Percentiles rank a stretch among this genome's conserved stretches.
Evolutionary conservation across 2,888 invertebrate species (phyloP).

Genomic region (Zele albiditarsus): DNA sequence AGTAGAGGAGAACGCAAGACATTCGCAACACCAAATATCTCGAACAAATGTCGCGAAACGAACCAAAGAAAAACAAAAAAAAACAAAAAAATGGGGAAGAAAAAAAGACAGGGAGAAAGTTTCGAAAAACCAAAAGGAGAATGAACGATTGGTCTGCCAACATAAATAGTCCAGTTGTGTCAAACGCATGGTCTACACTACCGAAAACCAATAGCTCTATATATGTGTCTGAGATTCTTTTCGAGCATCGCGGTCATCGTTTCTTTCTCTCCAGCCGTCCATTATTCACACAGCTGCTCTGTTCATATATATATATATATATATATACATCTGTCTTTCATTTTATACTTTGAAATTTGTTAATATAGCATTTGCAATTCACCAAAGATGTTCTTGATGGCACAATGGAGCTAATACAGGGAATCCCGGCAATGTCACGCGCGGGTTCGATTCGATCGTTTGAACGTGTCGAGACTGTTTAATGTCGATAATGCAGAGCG

Average conservation of each 20-base stretch:
- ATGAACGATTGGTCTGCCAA: slow-evolving; percentile 39
- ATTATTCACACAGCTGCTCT: slow-evolving; percentile 8
- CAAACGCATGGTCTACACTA: slow-evolving; percentile 42
- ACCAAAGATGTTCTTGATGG: slow-evolving; percentile 27
- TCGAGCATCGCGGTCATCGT: slow-evolving; percentile 36
- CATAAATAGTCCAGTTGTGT: slow-evolving; percentile 50
- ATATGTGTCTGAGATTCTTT: slow-evolving; percentile 25
- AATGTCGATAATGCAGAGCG: slow-evolving; percentile 48
- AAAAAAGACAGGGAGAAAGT: slow-evolving; percentile 14
- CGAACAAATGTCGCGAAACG: slow-evolving; percentile 18
- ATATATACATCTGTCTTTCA: neutral
- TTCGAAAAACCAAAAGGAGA: slow-evolving; percentile 18
- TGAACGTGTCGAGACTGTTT: slow-evolving; percentile 48
- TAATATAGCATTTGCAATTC: slow-evolving; percentile 16
- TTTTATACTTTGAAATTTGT: neutral
- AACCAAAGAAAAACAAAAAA: neutral
- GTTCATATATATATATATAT: neutral
- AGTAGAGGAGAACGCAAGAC: neutral
- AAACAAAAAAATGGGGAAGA: neutral
- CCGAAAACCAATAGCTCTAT: slow-evolving; percentile 9
- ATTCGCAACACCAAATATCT: slow-evolving; percentile 24
- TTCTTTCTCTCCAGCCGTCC: slow-evolving; percentile 26
- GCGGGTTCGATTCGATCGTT: slow-evolving; percentile 47
- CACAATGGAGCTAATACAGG: neutral
- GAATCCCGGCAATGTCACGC: slow-evolving; percentile 38